Base-by-base conservation (phyloP, 2,888 invertebrate genomes). In the Harpagoxenus sublaevis region DNA sequence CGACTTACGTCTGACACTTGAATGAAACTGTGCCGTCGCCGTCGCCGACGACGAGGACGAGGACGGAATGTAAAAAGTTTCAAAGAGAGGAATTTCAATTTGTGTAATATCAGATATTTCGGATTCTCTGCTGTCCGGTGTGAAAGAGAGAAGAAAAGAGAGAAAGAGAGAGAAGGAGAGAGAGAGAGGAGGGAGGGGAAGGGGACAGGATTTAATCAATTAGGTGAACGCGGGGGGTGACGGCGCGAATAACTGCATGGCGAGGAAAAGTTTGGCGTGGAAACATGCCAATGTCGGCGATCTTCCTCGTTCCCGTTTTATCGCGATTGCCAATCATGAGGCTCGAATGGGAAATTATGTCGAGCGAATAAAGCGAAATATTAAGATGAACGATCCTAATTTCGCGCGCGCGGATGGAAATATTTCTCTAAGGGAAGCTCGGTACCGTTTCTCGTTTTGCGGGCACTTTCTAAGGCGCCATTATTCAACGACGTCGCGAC, bases 31-130 rank as follows among this genome's bases (percentile, higher is more conserved):
- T 63, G 65, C 51, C 65, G 83, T 42, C 28, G 65, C 51, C 65
- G 83, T 42, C 28, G 63, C 23, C 42, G 66, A 2, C 18, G 66
- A 51, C 66, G 62, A 39, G 51, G 57, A 57, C 39, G 42, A 35
- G 28, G 51, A 35, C 70, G 65, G 84, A 83, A 86, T 78, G 87
- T 87, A 87, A 89, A 89, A 89, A 88, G 84, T 84, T 73, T 66
- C 81, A 63, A 78, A 65, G 84, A 57, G 82, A 90, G 71, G 90
- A 90, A 90, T 90, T 90, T 90, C 88, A 90, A 90, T 90, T 90
- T 89, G 85, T 81, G 63, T 75, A 90, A 87, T 88, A 87, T 90
- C 88, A 88, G 87, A 90, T 90, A 90, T 90, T 90, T 90, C 88
- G 88, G 73, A 90, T 87, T 87, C 87, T 65, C 48, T 53, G 83